These are phyloP conservation scores for Chloropsis hardwickii DNA, from an alignment of 2,113 vertebrate genomes.

Conservation along the genomic window DNA sequence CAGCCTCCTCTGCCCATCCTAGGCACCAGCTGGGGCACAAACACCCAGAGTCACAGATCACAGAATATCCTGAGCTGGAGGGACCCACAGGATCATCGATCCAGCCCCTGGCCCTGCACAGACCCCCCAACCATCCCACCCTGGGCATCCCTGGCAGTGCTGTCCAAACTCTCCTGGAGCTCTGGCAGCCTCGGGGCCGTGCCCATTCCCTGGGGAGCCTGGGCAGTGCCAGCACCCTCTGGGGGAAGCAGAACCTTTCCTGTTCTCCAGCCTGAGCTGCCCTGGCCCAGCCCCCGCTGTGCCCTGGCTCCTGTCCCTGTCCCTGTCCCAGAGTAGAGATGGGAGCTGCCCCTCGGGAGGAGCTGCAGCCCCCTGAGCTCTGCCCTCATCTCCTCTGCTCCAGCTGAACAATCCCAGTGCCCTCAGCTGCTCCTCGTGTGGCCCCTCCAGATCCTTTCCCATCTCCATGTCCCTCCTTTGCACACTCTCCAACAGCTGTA, in stretches of 20 bases:
- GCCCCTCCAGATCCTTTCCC: not conserved
- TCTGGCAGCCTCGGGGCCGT: not conserved
- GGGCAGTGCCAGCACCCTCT: not conserved
- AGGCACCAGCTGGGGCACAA: not conserved
- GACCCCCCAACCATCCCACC: not conserved
- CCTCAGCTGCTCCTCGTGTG: not conserved
- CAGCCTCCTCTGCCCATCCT: not conserved
- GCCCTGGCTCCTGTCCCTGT: not conserved
- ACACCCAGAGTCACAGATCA: not conserved
- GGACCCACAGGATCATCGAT: not conserved
- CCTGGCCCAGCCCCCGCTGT: not conserved
- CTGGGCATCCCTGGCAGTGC: fast-evolving
- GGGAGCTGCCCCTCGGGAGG: not conserved
- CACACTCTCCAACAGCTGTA: not conserved
- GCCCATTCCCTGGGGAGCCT: not conserved
- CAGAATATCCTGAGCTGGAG: fast-evolving
- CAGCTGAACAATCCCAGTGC: not conserved
- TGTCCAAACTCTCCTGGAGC: not conserved
- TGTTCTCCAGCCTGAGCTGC: fast-evolving
- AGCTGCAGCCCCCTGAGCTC: not conserved
- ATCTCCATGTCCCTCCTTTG: not conserved
- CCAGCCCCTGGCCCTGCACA: fast-evolving
- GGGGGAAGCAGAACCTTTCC: not conserved
- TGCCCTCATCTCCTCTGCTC: not conserved
- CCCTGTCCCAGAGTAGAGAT: not conserved